Evolutionary conservation across 2,888 invertebrate species (phyloP), one percentile per base, ranked within the genome.

Genomic region (Chrysodeixis includens): DNA sequence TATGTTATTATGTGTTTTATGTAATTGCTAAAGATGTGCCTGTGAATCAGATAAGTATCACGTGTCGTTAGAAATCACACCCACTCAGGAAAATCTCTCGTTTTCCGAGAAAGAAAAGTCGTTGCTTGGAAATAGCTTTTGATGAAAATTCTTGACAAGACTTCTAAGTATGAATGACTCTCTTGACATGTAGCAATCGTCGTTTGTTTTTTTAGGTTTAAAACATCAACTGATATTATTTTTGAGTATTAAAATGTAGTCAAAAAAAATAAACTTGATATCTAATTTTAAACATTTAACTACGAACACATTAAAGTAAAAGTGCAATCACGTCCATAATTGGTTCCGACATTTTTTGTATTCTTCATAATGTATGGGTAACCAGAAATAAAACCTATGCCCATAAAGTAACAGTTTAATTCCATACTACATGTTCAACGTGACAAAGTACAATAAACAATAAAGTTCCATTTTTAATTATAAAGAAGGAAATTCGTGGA

Each of bases 1-100:
- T 69, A 58, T 74, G 64, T 78, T 68, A 73, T 78, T 78, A 74
- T 56, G 69, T 72, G 66, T 75, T 76, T 78, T 70, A 75, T 76
- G 70, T 82, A 73, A 78, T 68, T 66, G 76, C 61, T 66, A 55
- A 60, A 74, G 67, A 67, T 57, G 49, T 65, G 53, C 61, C 65
- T 61, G 65, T 26, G 49, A 56, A 60, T 35, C 18, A 71, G 78
- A 81, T 76, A 71, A 66, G 65, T 62, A 82, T 78, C 68, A 54
- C n/a, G 56, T 68, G 62, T 64, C 51, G 35, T 55, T 54, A 22
- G 66, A 67, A 58, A 77, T 72, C 56, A 30, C 66, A 52, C 64
- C 40, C n/a, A 7, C 14, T 35, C 18, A 52, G 65, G 46, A 62
- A 73, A 66, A 53, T 9, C 8, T 62, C 35, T 61, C 22, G 4